Evolutionary conservation across 2,888 invertebrate species (phyloP).

Genomic region (Melieria omissa): DNA sequence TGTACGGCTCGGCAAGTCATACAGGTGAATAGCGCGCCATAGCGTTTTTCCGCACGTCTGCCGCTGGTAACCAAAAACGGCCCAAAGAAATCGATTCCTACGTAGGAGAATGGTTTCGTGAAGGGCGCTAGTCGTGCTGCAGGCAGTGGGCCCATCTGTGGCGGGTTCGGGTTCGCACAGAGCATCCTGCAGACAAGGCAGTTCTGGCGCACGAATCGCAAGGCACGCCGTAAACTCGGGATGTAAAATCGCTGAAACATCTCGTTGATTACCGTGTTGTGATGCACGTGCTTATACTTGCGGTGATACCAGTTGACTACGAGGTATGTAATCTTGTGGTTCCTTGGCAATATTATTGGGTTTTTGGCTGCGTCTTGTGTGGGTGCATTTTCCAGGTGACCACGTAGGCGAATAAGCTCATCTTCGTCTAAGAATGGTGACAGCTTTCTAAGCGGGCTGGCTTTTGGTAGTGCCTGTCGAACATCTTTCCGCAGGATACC

Average conservation of each 20-base stretch:
- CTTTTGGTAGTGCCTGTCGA: constrained; percentile 22
- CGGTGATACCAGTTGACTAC: constrained; percentile 39
- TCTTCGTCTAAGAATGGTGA: constrained; percentile 40
- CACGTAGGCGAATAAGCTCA: constrained; percentile 34
- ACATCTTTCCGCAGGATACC: too few species aligned
- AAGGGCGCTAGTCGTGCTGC: constrained; percentile 38
- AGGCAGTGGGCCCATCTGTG: constrained; percentile 41
- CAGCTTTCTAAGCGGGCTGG: constrained; percentile 29
- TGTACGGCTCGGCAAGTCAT: constrained; percentile 39
- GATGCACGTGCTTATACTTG: constrained; percentile 36
- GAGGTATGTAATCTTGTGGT: constrained; percentile 32
- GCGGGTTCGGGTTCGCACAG: constrained; percentile 30
- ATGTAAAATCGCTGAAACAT: constrained; percentile 34
- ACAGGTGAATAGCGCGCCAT: constrained; percentile 17
- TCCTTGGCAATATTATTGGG: constrained; percentile 37
- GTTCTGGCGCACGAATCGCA: constrained; percentile 36
- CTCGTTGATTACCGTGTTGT: constrained; percentile 41
- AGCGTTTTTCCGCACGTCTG: constrained; percentile 7
- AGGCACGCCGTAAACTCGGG: constrained; percentile 31
- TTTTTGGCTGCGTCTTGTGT: constrained; percentile 34
- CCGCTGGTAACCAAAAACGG: constrained; percentile 36
- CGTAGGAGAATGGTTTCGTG: constrained; percentile 32
- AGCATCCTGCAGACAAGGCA: constrained; percentile 34
- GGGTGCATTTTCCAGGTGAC: constrained; percentile 37
- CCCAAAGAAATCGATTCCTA: constrained; percentile 39